A percentile compares a stretch with the other conserved stretches of the same genome.
phyloP scores from a whole-genome alignment of 2,113 vertebrate genomes.

The Panurus biarmicus region DNA sequence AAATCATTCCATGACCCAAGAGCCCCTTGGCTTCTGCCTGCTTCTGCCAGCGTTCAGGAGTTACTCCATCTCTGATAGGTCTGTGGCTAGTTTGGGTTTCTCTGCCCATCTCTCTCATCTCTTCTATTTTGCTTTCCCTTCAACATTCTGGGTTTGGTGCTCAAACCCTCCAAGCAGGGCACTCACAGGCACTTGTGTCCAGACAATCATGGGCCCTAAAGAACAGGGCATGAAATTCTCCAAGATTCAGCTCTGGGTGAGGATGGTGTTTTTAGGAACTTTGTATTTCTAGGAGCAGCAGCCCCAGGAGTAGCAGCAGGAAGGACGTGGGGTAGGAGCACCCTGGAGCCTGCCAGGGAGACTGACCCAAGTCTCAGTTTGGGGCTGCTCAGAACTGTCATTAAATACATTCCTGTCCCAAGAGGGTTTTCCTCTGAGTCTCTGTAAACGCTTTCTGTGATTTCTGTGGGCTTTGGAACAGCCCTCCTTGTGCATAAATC shows the following conservation, averaged over 20 bases:
- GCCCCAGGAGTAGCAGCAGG: neutral
- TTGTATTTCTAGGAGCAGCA: neutral
- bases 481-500: neutral
- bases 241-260: neutral
- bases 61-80: neutral
- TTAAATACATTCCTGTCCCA: neutral
- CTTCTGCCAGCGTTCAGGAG: neutral
- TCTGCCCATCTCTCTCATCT: too few species aligned
- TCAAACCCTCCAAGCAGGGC: neutral
- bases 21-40: neutral
- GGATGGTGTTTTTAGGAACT: neutral
- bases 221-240: neutral
- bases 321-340: neutral
- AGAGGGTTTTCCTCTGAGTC: neutral
- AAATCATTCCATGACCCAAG: neutral
- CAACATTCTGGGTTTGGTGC: neutral
- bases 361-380: neutral
- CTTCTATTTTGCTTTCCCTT: neutral
- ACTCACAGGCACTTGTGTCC: neutral
- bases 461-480: neutral
- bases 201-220: neutral
- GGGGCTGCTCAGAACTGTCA: neutral
- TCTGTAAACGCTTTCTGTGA: neutral
- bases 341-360: neutral
- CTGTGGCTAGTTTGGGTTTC: neutral